Conservation (phyloP, 2,888 invertebrate genomes). For the Drosophila helvetica region DNA sequence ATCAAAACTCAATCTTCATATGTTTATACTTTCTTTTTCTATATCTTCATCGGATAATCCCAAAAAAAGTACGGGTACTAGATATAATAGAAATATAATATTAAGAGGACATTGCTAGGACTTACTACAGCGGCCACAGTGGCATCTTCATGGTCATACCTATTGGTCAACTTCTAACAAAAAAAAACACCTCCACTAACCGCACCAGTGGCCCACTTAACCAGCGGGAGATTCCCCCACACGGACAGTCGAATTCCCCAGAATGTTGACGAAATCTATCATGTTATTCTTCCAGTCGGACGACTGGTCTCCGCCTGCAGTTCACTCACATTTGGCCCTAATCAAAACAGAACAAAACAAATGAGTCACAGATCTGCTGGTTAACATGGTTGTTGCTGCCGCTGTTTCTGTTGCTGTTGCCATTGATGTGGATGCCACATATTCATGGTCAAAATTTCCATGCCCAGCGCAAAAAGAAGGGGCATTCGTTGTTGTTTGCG, state of each 20-base stretch:
- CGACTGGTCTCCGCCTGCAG: constrained; percentile 28
- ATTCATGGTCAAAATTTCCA: constrained; percentile 74
- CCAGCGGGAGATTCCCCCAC: constrained; percentile 17
- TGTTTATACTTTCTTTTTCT: no score
- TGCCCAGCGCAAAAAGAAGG: constrained; percentile 49
- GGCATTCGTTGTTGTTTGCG: constrained; percentile 47
- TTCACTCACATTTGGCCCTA: constrained; percentile 75
- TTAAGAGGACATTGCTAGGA: not conserved
- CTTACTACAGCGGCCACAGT: not conserved
- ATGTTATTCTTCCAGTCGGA: constrained; percentile 36
- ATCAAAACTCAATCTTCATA: no score
- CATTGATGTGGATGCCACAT: constrained; percentile 37
- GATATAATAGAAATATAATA: no score
- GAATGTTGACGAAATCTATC: constrained; percentile 59
- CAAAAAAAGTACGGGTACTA: no score
- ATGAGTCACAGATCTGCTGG: constrained; percentile 37
- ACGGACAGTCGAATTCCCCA: constrained; percentile 33
- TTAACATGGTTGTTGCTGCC: constrained; percentile 44
- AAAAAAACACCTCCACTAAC: not conserved
- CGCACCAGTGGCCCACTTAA: constrained; percentile 26
- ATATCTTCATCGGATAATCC: no score
- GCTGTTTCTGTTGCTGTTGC: constrained; percentile 3
- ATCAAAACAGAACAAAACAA: constrained; percentile 64
- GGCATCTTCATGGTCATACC: no score
- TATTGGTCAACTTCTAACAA: not conserved